phyloP scores from a whole-genome alignment of 2,888 invertebrate genomes.

The Andricus quercusramuli region DNA sequence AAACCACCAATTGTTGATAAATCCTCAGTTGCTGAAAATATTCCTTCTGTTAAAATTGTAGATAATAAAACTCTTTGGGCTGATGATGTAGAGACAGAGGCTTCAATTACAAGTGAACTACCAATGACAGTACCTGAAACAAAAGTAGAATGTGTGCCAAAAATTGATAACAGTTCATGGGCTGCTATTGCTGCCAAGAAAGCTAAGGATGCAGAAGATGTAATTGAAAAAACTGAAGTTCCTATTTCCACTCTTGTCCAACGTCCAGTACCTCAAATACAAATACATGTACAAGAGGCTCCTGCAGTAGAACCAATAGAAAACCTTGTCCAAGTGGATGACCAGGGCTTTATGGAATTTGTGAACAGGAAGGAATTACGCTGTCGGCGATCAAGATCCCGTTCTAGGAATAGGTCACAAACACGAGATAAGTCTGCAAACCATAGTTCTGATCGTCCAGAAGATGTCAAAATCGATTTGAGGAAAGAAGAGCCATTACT shows the following conservation, averaged over 20 bases:
- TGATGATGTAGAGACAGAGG: slow-evolving; percentile 53
- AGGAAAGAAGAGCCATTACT: slow-evolving; percentile 24
- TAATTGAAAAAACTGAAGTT: slow-evolving; percentile 9
- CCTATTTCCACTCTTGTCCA: slow-evolving; percentile 42
- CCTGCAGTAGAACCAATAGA: slow-evolving; percentile 69
- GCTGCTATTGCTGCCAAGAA: slow-evolving; percentile 68
- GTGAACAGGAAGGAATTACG: slow-evolving; percentile 78
- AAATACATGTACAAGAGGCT: slow-evolving; percentile 69
- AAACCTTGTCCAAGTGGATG: slow-evolving; percentile 71
- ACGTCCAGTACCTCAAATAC: slow-evolving; percentile 59
- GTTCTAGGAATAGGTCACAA: slow-evolving; percentile 65
- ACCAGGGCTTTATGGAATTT: slow-evolving; percentile 80
- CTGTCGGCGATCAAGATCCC: slow-evolving; percentile 75
- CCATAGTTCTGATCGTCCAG: slow-evolving; percentile 37
- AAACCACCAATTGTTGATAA: not conserved
- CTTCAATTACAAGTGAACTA: not conserved
- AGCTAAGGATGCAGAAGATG: slow-evolving; percentile 52
- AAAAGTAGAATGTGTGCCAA: slow-evolving; percentile 42
- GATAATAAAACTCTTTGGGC: slow-evolving; percentile 43
- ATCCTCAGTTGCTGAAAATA: not conserved
- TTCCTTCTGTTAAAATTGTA: not conserved
- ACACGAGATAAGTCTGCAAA: slow-evolving; percentile 27
- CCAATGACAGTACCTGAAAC: not conserved
- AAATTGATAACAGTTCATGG: slow-evolving; percentile 55
- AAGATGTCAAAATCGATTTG: slow-evolving; percentile 41